These are phyloP conservation scores for Adineta ricciae DNA, from an alignment of 2,888 invertebrate species.

Conservation along the genomic window DNA sequence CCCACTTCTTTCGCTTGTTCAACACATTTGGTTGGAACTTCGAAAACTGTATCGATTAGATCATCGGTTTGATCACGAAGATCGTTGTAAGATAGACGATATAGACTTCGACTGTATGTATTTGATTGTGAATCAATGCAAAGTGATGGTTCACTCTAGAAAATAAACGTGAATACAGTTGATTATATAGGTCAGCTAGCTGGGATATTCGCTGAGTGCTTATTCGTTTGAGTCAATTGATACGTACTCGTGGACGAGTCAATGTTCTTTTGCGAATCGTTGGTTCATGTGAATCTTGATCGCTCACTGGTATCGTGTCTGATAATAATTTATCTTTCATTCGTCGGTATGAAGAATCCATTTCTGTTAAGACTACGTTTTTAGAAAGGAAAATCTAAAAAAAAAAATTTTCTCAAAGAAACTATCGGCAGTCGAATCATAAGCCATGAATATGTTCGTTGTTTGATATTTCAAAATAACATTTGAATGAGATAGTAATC, in stretches of 20 bases:
- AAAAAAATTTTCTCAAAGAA: no score
- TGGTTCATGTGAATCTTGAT: not conserved
- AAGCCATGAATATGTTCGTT: no score
- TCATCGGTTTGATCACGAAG: not conserved
- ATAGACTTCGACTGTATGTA: not conserved
- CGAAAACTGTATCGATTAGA: not conserved
- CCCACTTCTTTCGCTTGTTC: conserved; percentile 90
- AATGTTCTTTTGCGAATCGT: not conserved
- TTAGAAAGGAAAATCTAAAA: not conserved
- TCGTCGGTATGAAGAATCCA: not conserved
- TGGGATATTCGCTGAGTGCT: not conserved
- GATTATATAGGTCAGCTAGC: not conserved
- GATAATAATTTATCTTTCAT: not conserved
- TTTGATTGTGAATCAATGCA: not conserved
- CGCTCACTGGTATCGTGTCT: not conserved
- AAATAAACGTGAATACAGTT: not conserved
- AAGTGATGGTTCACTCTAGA: not conserved
- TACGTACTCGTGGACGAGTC: not conserved
- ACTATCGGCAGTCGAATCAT: no score
- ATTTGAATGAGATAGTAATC: no score
- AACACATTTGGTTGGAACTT: conserved; percentile 50
- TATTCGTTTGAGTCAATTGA: not conserved
- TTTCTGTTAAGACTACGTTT: not conserved
- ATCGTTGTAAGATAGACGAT: not conserved
- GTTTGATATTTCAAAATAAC: no score